phyloP scores from a whole-genome alignment of 2,113 vertebrate species.

The Neogobius melanostomus region DNA sequence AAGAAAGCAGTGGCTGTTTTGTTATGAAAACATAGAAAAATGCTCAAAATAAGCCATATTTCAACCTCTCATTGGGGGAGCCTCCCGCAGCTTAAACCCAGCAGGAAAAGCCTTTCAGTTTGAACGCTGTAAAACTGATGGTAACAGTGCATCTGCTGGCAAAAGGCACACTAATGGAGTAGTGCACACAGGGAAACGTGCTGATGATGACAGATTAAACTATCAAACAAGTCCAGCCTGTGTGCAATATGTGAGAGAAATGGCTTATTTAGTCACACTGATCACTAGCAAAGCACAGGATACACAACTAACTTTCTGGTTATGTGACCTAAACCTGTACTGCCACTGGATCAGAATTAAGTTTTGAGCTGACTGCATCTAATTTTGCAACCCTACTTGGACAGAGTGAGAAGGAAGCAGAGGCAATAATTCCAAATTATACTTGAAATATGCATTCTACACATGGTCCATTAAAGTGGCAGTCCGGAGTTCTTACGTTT shows the following conservation, averaged over 20 bases:
- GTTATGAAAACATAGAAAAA: not conserved
- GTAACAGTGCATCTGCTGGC: slow-evolving; percentile 27
- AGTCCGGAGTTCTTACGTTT: too few relatives aligned
- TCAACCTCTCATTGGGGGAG: slow-evolving; percentile 40
- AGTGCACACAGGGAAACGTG: slow-evolving; percentile 28
- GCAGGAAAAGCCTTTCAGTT: slow-evolving; percentile 41
- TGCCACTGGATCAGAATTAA: too few relatives aligned
- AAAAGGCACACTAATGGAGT: slow-evolving; percentile 37
- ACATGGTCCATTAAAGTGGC: not conserved
- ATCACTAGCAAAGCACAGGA: too few relatives aligned
- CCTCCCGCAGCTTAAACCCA: slow-evolving; percentile 53
- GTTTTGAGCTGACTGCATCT: too few relatives aligned
- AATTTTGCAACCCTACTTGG: too few relatives aligned
- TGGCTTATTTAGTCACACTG: not conserved
- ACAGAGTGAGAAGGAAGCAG: too few relatives aligned
- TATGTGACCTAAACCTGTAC: too few relatives aligned
- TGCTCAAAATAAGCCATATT: slow-evolving; percentile 16
- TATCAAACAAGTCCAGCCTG: slow-evolving; percentile 35
- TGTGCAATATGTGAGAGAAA: not conserved
- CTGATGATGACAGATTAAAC: slow-evolving; percentile 17
- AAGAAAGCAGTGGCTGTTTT: not conserved
- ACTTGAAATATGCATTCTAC: not conserved
- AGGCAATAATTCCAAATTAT: too few relatives aligned
- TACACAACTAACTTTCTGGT: too few relatives aligned
- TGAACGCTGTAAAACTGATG: slow-evolving; percentile 48